Base-by-base conservation (phyloP, 2,113 vertebrate species). In the Chunga burmeisteri region DNA sequence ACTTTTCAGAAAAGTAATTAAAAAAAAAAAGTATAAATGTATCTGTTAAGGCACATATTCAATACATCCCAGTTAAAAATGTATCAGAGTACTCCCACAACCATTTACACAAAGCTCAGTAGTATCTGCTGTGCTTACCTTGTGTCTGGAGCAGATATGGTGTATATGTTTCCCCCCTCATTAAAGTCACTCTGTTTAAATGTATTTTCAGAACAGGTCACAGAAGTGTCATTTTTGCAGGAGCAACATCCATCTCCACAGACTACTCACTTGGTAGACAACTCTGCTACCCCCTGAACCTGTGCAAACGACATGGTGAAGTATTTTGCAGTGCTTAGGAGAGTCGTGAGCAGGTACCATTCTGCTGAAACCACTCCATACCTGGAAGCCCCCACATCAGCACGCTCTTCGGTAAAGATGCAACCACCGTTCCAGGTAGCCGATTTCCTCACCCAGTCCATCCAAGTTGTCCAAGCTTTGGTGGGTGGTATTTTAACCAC, bases 291-390 rank as follows among this genome's bases (percentile, higher is more conserved):
- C 44, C 36, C 16, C 61, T 26, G 44, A 23, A 52, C 40, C 13
- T 27, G 18, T 88, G 36, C 40, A 88, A 49, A 77, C 0, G 0
- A 68, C 2, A 0, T 2, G 11, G n/a, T 32, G 13, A 47, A 40
- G 5, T 21, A 50, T 56, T 80, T 55, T 34, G 62, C 25, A 52
- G 49, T 21, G 27, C 34, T 23, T 46, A 7, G 16, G 36, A 74
- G 6, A 75, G 46, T 1, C 0, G 15, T 5, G 30, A 86, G 66
- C 17, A 49, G 32, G 56, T 7, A 86, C 3, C 0, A 0, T 7
- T 66, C 70, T 55, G 47, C 74, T 59, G 44, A 91, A 79, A 47
- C 17, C 26, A 46, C 42, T 47, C 11, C 6, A 0, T 26, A 47
- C 53, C 49, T 65, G 53, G 38, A 88, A 94, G 27, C 8, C 32